Evolutionary conservation across 2,888 invertebrate species (phyloP).

Genomic region (Matsumyia berberina): DNA sequence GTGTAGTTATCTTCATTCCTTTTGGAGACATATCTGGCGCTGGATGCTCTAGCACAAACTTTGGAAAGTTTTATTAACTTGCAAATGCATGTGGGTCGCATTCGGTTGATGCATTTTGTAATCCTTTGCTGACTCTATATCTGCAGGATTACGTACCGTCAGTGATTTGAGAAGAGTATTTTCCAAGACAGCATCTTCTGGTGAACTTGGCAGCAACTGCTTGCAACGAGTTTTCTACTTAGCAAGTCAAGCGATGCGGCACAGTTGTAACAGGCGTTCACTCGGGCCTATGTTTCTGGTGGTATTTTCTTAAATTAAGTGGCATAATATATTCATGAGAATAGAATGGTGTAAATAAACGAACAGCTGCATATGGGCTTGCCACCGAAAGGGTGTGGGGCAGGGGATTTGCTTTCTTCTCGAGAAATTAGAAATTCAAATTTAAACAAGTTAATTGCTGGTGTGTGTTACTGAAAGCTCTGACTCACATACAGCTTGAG

Average conservation of each 20-base stretch:
- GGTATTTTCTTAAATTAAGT: slow-evolving; percentile 73
- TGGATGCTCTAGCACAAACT: slow-evolving; percentile 38
- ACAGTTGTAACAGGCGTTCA: slow-evolving; percentile 43
- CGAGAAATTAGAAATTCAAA: slow-evolving; percentile 68
- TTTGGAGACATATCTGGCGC: slow-evolving; percentile 25
- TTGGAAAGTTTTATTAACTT: slow-evolving; percentile 65
- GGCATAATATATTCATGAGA: slow-evolving; percentile 71
- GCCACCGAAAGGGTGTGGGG: not conserved
- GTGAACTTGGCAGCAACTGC: slow-evolving; percentile 51
- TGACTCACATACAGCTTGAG: not conserved
- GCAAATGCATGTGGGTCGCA: slow-evolving; percentile 57
- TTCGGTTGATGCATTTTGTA: slow-evolving; percentile 59
- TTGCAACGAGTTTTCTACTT: slow-evolving; percentile 62
- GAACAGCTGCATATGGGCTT: slow-evolving; percentile 60
- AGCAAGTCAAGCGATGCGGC: slow-evolving; percentile 46
- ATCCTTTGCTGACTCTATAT: slow-evolving; percentile 51
- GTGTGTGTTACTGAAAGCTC: slow-evolving; percentile 11
- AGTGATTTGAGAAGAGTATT: slow-evolving; percentile 40
- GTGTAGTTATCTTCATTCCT: slow-evolving; percentile 35
- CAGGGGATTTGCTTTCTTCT: slow-evolving; percentile 31
- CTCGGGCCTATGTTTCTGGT: slow-evolving; percentile 41
- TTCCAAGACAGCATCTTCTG: slow-evolving; percentile 34
- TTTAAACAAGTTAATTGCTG: slow-evolving; percentile 67
- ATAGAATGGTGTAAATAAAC: slow-evolving; percentile 64
- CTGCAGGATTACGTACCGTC: slow-evolving; percentile 51